phyloP scores from a whole-genome alignment of 2,113 vertebrate species.

The Orientallactaga bullata region DNA sequence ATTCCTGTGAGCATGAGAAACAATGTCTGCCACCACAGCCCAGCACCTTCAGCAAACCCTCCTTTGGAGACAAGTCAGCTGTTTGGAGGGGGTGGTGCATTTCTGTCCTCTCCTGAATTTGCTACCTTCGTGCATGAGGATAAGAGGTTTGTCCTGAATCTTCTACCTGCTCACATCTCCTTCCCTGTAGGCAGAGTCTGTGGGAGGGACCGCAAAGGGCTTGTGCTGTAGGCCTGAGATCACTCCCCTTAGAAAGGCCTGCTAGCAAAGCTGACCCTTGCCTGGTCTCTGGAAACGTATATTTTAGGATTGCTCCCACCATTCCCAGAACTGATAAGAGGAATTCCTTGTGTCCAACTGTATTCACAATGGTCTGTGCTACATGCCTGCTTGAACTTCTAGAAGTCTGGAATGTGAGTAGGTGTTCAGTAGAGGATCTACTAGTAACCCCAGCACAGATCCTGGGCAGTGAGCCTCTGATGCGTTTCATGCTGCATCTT shows the following conservation, averaged over 20 bases:
- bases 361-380: too few species aligned
- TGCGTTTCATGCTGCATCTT: rapidly evolving
- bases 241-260: background rate
- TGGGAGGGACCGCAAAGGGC: background rate
- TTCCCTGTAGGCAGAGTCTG: too few species aligned
- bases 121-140: background rate
- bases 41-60: rapidly evolving
- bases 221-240: rapidly evolving
- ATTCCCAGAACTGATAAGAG: background rate
- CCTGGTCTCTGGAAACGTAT: background rate
- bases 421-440: background rate
- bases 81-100: rapidly evolving
- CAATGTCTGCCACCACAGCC: too few species aligned
- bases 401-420: too few species aligned
- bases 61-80: background rate
- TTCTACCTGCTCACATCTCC: background rate
- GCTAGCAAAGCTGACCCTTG: background rate
- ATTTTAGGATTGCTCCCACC: too few species aligned
- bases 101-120: background rate
- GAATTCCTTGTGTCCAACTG: background rate
- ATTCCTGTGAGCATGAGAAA: background rate
- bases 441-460: background rate
- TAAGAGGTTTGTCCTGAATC: background rate
- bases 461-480: background rate
- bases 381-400: too few species aligned